Evolutionary conservation across 1,140 invertebrate species (phyloP).

Genomic region (Drosophila pallidifrons): DNA sequence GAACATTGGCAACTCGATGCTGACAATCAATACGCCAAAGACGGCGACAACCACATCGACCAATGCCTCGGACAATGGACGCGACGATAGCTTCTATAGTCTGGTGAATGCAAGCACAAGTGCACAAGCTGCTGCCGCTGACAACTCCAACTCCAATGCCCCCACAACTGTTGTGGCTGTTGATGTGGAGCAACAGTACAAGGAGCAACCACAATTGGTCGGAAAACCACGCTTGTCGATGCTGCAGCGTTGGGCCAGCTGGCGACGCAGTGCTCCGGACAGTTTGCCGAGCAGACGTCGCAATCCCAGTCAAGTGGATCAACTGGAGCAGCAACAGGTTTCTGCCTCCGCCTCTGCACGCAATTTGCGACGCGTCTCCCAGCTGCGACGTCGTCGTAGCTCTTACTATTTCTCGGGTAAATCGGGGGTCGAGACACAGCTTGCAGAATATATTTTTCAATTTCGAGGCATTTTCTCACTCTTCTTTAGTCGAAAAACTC

Average conservation of each 20-base stretch:
- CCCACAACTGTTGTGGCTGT: background rate
- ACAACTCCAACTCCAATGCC: too few relatives aligned
- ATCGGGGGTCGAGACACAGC: background rate
- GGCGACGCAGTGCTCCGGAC: conserved; percentile 44
- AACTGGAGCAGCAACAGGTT: conserved; percentile 31
- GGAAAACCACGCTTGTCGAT: conserved; percentile 30
- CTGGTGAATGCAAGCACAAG: conserved; percentile 41
- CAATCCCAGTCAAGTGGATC: background rate
- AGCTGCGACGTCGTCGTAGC: conserved; percentile 74
- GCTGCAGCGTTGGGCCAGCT: conserved; percentile 49
- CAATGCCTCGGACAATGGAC: conserved; percentile 13
- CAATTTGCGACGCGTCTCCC: conserved; percentile 71
- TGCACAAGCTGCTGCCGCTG: background rate
- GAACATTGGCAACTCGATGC: conserved; percentile 71
- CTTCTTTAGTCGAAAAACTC: too few relatives aligned
- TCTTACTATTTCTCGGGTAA: conserved; percentile 84
- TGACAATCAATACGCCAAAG: conserved; percentile 63
- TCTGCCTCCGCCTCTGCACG: conserved; percentile 56
- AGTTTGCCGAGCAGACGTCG: conserved; percentile 26
- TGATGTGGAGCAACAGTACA: conserved; percentile 42
- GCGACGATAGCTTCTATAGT: conserved; percentile 63
- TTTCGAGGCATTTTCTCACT: background rate
- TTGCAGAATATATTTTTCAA: background rate
- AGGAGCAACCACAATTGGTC: conserved; percentile 49
- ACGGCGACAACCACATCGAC: conserved; percentile 2